Evolutionary conservation across 2,113 vertebrate species (phyloP).

Genomic region (Sturnus vulgaris): DNA sequence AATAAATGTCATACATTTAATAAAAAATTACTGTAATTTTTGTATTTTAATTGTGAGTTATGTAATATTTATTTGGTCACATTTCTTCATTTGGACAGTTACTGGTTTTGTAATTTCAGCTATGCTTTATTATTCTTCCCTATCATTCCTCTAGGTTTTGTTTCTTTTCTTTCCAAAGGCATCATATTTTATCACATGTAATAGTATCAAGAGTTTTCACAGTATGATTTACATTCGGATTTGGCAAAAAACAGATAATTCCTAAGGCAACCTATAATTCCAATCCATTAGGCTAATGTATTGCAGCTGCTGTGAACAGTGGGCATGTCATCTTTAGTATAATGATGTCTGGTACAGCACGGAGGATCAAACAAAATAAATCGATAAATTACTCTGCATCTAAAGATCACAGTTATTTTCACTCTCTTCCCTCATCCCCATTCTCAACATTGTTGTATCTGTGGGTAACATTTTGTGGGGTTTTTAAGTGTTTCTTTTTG

Average conservation of each 20-base stretch:
- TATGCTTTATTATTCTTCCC: background rate
- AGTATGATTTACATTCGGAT: conserved; percentile 56
- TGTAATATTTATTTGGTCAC: background rate
- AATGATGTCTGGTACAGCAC: conserved; percentile 32
- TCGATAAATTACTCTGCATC: conserved; percentile 12
- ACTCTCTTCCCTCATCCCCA: background rate
- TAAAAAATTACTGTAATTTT: background rate
- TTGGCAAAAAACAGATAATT: conserved; percentile 61
- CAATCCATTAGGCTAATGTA: conserved; percentile 71
- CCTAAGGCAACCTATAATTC: conserved; percentile 66
- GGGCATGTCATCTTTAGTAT: conserved; percentile 47
- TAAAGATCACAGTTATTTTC: background rate
- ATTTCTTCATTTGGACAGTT: background rate
- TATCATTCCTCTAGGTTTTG: background rate
- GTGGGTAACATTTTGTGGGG: background rate
- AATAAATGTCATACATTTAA: background rate
- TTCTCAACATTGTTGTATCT: background rate
- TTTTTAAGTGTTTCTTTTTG: background rate
- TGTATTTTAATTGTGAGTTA: no score
- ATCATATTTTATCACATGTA: conserved; percentile 51
- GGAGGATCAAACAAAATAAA: conserved; percentile 59
- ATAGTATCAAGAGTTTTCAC: conserved; percentile 60
- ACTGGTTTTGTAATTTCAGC: background rate
- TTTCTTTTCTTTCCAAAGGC: background rate
- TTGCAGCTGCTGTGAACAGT: conserved; percentile 65